Base-by-base conservation (phyloP, 2,888 invertebrate species). In the Ormyrus pomaceus region DNA sequence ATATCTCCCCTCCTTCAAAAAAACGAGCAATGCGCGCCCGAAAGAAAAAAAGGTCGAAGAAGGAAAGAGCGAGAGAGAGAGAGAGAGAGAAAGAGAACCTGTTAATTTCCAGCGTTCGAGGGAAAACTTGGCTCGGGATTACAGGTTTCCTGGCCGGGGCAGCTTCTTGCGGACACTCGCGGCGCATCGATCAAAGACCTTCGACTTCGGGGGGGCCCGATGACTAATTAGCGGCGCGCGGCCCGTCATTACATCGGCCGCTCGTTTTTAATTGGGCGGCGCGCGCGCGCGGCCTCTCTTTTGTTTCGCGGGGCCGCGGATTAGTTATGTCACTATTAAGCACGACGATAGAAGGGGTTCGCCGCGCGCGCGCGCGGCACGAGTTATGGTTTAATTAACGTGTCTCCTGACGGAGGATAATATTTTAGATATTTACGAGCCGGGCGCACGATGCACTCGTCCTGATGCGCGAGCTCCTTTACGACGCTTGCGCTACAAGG, bases 241-340 rank as follows among this genome's bases (percentile, higher is more conserved):
- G 34, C 8, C 45, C 61, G 53, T 50, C 71, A 76, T 76, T 76
- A 76, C 13, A 13, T 70, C 71, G 56, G 61, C 55, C 50, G 55
- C 66, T 3, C 53, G n/a, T 48, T 76, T 80, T 80, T 71, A 76
- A 80, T 72, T 80, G 65, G 19, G 6, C 65, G 13, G 50, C 34
- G 34, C 34, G 34, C n/a, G n/a, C n/a, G 34, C 34, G 2, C 34
- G 50, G 10, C 62, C n/a, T 13, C 9, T 48, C 50, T 34, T 58
- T 69, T 8, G 6, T 59, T 77, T 48, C 51, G 46, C 56, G 13
- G 45, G 45, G 34, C 34, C 6, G 59, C n/a, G 48, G 55, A 73
- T 73, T 74, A 75, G 70, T 79, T 80, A 71, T 71, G 68, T 80
- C 80, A 66, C 51, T 76, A 80, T 80, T 76, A 61, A 71, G 59